phyloP scores from a whole-genome alignment of 2,113 vertebrate genomes.

The Galemys pyrenaicus region DNA sequence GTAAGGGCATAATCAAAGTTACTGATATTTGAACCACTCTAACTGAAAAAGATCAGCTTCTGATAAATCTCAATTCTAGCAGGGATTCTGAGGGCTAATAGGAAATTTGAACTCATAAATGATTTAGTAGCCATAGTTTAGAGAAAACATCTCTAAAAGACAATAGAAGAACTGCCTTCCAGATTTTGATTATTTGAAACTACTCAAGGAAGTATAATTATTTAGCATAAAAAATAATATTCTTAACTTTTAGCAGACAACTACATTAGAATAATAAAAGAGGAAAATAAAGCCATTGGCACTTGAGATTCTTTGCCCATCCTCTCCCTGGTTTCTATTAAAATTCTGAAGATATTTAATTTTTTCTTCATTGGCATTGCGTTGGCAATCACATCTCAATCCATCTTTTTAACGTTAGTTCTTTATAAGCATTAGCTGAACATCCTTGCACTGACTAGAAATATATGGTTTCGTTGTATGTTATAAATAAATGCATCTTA shows the following conservation, averaged over 20 bases:
- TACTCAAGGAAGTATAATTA: background rate
- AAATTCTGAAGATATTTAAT: constrained; percentile 6
- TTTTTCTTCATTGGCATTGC: background rate
- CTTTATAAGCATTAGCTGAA: background rate
- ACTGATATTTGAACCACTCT: background rate
- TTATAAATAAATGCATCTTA: constrained; percentile 1
- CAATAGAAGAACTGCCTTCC: background rate
- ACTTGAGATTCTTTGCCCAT: background rate
- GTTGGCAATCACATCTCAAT: background rate
- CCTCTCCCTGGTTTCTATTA: background rate
- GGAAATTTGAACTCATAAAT: background rate
- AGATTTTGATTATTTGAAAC: constrained; percentile 34
- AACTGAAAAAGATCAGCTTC: background rate
- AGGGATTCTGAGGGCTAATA: background rate
- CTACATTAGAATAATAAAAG: background rate
- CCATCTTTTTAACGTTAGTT: background rate
- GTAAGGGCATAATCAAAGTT: background rate
- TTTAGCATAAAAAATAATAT: constrained; percentile 12
- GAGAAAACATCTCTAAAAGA: background rate
- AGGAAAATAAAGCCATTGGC: background rate
- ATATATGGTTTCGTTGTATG: background rate
- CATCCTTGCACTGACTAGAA: background rate
- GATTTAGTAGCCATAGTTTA: constrained; percentile 14
- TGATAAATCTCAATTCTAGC: background rate
- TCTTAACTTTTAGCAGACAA: constrained; percentile 28